A percentile compares a stretch with the other conserved stretches of the same genome.
phyloP scores from a whole-genome alignment of 2,113 vertebrate species.

The Dipodomys stephensi region DNA sequence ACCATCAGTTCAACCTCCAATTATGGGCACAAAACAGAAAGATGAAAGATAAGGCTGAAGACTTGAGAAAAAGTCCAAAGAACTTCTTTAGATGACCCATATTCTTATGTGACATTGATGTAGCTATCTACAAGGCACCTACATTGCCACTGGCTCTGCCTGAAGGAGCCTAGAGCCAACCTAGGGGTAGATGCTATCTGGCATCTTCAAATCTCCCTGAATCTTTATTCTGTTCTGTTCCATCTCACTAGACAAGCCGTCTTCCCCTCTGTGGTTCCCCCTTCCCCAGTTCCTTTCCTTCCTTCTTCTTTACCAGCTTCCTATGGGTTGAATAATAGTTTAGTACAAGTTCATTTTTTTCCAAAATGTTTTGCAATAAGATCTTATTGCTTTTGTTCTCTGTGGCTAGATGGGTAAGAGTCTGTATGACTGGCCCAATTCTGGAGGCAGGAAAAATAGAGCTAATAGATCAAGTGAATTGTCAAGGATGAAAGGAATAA shows the following conservation, averaged over 20 bases:
- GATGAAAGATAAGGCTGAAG: neutral
- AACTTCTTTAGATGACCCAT: constrained; percentile 11
- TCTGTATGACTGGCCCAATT: constrained; percentile 57
- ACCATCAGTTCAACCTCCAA: too few species aligned
- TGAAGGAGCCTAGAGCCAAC: neutral
- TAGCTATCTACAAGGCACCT: neutral
- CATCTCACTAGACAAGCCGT: neutral
- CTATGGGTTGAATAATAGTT: constrained; percentile 61
- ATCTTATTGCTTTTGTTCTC: constrained; percentile 65
- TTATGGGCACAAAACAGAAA: too few species aligned
- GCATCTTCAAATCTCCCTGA: neutral
- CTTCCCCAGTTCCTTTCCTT: constrained; percentile 25
- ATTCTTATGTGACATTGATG: constrained; percentile 37
- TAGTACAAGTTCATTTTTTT: constrained; percentile 50
- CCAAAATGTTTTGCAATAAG: constrained; percentile 66
- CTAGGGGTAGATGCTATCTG: neutral
- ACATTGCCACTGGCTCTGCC: neutral
- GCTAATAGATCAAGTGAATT: constrained; percentile 61
- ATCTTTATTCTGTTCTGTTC: constrained; percentile 39
- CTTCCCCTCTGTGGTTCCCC: constrained; percentile 39
- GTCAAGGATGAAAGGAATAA: constrained; percentile 52
- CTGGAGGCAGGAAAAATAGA: constrained; percentile 60
- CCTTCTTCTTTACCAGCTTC: constrained; percentile 30
- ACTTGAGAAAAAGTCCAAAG: constrained; percentile 50
- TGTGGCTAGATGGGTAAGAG: constrained; percentile 45